Evolutionary conservation across 2,888 invertebrate species (phyloP).

Genomic region (Megalurothrips usitatus): DNA sequence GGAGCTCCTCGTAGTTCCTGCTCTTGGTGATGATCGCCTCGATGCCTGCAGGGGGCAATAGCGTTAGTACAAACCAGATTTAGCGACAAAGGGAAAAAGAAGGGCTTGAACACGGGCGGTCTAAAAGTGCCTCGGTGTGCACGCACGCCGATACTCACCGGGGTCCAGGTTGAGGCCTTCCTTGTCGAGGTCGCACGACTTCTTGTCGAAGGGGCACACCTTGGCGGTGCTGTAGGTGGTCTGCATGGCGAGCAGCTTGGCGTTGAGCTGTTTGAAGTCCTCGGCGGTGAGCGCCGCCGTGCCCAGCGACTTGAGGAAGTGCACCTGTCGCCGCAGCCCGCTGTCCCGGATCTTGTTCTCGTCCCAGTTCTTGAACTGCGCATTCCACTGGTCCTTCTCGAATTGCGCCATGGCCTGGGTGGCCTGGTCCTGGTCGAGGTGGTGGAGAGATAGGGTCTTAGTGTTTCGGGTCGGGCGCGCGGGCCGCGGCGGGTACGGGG

Average conservation of each 20-base stretch:
- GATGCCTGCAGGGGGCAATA: slow-evolving; percentile 48
- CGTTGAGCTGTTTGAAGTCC: slow-evolving; percentile 42
- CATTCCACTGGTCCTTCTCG: slow-evolving; percentile 46
- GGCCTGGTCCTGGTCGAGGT: slow-evolving; percentile 29
- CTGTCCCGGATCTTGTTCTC: slow-evolving; percentile 47
- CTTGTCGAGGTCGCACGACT: slow-evolving; percentile 56
- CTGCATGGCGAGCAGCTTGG: slow-evolving; percentile 57
- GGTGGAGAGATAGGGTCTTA: not conserved
- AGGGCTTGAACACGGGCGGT: too few species aligned
- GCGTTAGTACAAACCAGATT: too few species aligned
- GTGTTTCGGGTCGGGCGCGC: not conserved
- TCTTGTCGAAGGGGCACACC: slow-evolving; percentile 78
- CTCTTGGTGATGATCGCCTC: slow-evolving; percentile 68
- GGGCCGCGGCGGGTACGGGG: not conserved
- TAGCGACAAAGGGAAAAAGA: slow-evolving; percentile 31
- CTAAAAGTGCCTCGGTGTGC: too few species aligned
- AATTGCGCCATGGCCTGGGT: slow-evolving; percentile 40
- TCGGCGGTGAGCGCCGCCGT: slow-evolving; percentile 47
- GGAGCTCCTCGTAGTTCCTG: slow-evolving; percentile 82
- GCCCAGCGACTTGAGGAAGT: slow-evolving; percentile 49
- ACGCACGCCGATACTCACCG: slow-evolving; percentile 48
- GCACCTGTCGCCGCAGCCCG: slow-evolving; percentile 47
- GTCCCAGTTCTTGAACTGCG: slow-evolving; percentile 44
- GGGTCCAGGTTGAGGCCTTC: slow-evolving; percentile 75
- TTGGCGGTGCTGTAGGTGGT: slow-evolving; percentile 80